phyloP scores from a whole-genome alignment of 2,113 vertebrate species.

The Cryptoleucopteryx plumbea region DNA sequence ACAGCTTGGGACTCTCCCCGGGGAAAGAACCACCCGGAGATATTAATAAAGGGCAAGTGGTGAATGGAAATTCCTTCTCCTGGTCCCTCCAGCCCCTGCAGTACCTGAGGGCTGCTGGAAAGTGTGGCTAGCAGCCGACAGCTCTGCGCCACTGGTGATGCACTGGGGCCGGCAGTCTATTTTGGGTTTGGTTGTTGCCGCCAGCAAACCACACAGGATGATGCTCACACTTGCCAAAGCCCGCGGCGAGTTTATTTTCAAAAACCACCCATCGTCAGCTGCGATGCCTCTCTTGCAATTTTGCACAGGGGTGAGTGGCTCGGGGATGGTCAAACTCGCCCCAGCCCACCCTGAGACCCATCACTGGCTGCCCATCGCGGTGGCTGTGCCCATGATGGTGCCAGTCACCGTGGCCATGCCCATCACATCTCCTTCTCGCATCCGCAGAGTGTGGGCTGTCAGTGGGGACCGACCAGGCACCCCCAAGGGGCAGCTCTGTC shows the following conservation, averaged over 20 bases:
- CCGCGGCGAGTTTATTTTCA: accelerated
- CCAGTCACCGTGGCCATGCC: background rate
- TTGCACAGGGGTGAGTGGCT: background rate
- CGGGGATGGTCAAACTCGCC: accelerated
- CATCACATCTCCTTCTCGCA: background rate
- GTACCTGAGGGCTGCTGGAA: background rate
- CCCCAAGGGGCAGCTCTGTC: accelerated
- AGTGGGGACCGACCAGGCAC: accelerated
- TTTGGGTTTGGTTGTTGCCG: background rate
- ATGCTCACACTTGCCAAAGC: background rate
- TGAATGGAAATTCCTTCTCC: background rate
- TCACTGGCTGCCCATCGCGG: accelerated
- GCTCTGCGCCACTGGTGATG: background rate
- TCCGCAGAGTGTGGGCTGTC: background rate
- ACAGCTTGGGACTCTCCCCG: background rate
- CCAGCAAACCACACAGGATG: conserved; percentile 6
- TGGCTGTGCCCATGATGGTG: background rate
- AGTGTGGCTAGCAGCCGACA: background rate
- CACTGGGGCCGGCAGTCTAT: background rate
- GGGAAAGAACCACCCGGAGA: background rate
- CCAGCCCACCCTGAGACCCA: background rate
- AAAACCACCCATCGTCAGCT: background rate
- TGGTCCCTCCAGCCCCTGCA: background rate
- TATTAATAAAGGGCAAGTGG: background rate
- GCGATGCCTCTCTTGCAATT: background rate